phyloP scores from a whole-genome alignment of 2,113 vertebrate genomes.

The Brachirus orientalis region DNA sequence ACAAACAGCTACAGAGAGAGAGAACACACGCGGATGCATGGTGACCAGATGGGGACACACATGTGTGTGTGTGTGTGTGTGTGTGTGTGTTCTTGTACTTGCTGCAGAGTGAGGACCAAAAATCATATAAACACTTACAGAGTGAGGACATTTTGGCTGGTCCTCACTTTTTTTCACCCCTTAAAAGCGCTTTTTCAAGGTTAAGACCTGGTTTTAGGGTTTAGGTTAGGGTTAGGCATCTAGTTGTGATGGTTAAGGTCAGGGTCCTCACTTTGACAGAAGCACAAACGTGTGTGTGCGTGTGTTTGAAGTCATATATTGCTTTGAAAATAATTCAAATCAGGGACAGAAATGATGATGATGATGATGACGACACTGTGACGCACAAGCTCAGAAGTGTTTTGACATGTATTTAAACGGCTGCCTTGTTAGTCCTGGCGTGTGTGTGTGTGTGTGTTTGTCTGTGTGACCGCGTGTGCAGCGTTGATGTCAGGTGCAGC shows the following conservation, averaged over 20 bases:
- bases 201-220: too few species aligned
- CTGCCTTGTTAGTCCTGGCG: conserved; percentile 10
- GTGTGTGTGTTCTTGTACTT: conserved; percentile 43
- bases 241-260: too few species aligned
- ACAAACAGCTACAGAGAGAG: conserved; percentile 63
- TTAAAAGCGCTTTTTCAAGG: too few species aligned
- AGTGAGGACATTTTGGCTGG: too few species aligned
- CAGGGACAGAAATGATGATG: conserved; percentile 43
- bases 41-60: conserved; percentile 76
- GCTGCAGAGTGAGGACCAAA: too few species aligned
- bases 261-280: too few species aligned
- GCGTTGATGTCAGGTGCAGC: conserved; percentile 68
- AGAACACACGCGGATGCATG: conserved; percentile 57
- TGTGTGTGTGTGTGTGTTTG: conserved; percentile 6
- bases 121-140: too few species aligned
- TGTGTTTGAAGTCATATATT: conserved; percentile 55
- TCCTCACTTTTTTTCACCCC: too few species aligned
- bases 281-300: conserved; percentile 29
- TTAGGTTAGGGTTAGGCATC: too few species aligned
- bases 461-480: conserved; percentile 39
- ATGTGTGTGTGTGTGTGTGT: conserved; percentile 34
- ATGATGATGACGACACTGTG: conserved; percentile 38
- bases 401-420: conserved; percentile 14
- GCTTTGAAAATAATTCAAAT: conserved; percentile 68
- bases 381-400: conserved; percentile 24